Conservation (phyloP, 2,888 invertebrate species). For the Rhabditoides inermis region DNA sequence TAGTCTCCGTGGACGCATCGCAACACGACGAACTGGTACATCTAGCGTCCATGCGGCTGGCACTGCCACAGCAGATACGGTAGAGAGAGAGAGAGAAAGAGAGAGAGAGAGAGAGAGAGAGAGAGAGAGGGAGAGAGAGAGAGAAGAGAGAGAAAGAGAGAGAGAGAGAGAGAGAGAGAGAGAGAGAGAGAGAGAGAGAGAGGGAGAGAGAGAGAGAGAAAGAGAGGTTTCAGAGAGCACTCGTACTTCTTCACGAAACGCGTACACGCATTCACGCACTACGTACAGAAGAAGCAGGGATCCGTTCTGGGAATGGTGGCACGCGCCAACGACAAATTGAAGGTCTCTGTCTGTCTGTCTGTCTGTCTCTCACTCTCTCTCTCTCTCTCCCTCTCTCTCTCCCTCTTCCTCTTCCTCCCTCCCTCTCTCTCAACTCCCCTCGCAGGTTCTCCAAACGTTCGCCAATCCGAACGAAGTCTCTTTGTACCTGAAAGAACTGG, state of each 20-base stretch:
- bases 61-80: slow-evolving; percentile 24
- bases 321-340: slow-evolving; percentile 25
- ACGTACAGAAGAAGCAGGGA: slow-evolving; percentile 30
- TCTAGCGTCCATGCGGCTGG: slow-evolving; percentile 20
- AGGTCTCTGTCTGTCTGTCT: slow-evolving; percentile 16
- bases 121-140: too few relatives aligned
- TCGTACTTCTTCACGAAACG: slow-evolving; percentile 26
- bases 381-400: background rate
- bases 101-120: too few relatives aligned
- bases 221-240: slow-evolving; percentile 28
- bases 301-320: slow-evolving; percentile 21
- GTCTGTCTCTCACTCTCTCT: background rate
- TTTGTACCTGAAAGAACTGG: too few relatives aligned
- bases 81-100: too few relatives aligned
- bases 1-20: slow-evolving; percentile 21
- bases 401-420: background rate
- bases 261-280: slow-evolving; percentile 21
- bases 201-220: too few relatives aligned
- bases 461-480: too few relatives aligned
- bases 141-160: too few relatives aligned
- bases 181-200: too few relatives aligned
- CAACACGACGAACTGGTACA: slow-evolving; percentile 24
- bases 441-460: too few relatives aligned
- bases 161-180: too few relatives aligned
- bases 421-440: slow-evolving; percentile 3